These are phyloP conservation scores for Carpatolechia fugitivella DNA, from an alignment of 2,888 invertebrate genomes.

Conservation along the genomic window DNA sequence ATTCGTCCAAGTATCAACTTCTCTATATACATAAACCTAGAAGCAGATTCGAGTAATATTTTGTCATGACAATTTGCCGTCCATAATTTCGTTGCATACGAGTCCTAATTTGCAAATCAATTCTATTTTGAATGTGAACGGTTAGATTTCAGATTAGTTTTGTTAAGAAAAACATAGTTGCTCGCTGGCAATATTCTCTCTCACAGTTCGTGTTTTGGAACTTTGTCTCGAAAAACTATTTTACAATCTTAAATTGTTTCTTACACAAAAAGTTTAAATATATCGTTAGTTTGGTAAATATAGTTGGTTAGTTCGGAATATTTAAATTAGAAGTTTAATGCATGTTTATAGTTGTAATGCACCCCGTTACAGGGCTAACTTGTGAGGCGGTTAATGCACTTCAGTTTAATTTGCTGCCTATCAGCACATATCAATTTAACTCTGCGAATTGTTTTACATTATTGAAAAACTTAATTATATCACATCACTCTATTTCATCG, in stretches of 20 bases:
- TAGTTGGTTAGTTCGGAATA: conserved; percentile 65
- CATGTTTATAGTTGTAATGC: conserved; percentile 71
- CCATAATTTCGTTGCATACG: conserved; percentile 67
- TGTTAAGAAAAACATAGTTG: conserved; percentile 34
- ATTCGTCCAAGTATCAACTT: conserved; percentile 7
- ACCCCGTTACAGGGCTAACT: conserved; percentile 48
- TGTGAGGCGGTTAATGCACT: conserved; percentile 42
- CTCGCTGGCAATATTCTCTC: conserved; percentile 62
- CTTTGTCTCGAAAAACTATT: conserved; percentile 68
- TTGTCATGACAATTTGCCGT: conserved; percentile 64
- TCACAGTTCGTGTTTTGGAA: conserved; percentile 53
- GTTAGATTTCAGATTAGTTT: conserved; percentile 39
- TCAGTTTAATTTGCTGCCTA: conserved; percentile 51
- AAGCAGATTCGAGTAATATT: conserved; percentile 24
- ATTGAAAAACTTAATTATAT: background rate
- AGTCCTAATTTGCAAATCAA: background rate
- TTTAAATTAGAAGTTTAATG: conserved; percentile 74
- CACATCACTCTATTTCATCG: background rate
- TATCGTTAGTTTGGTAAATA: conserved; percentile 72
- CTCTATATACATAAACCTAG: background rate
- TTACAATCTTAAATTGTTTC: conserved; percentile 70
- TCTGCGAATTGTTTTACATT: conserved; percentile 11
- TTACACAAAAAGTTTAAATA: conserved; percentile 55
- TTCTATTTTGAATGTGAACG: conserved; percentile 22
- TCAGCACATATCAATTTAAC: conserved; percentile 50